Base-by-base conservation (phyloP, 2,888 invertebrate species). In the Cataglyphis albicans region DNA sequence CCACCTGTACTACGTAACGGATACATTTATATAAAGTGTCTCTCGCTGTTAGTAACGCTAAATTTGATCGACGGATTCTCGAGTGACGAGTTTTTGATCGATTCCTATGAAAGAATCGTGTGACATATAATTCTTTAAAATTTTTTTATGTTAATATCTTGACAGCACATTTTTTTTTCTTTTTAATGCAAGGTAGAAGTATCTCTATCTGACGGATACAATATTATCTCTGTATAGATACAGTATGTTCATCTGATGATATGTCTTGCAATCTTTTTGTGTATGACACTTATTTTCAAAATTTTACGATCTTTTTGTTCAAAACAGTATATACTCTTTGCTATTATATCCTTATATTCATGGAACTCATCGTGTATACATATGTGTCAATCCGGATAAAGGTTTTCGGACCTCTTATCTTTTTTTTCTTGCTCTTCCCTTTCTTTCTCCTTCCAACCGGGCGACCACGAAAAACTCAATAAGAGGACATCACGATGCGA, bases 401-500 rank as follows among this genome's bases (percentile, higher is more conserved):
- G 3, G 12, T 21, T 25, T 64, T 64, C 21, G n/a, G 4, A 48
- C 7, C 12, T 55, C 0, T 7, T 9, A 70, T 25, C 21, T 7
- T 73, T 59, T 73, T n/a, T 21, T 38, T 76, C 38, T 38, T 12
- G 6, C 7, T 9, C 2, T 21, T 25, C 4, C 25, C 3, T 38
- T n/a, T 48, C 4, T 64, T 10, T 25, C n/a, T 25, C 9, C 15
- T 65, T 76, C n/a, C 65, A 52, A 35, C 21, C 15, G 21, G 10
- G 7, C 9, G 21, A 44, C 7, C 18, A 57, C 12, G 48, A 76
- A 21, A 52, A 52, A 12, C 12, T 7, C 4, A 92, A 92, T 89
- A 91, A 92, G 91, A 91, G 88, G 88, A 91, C 85, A 88, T 82
- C 89, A 84, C 91, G 90, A 90, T 88, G 91, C 92, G 93, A 94